These are phyloP conservation scores for Leptodactylus fallax DNA, from an alignment of 2,797 vertebrate genomes.

Conservation along the genomic window DNA sequence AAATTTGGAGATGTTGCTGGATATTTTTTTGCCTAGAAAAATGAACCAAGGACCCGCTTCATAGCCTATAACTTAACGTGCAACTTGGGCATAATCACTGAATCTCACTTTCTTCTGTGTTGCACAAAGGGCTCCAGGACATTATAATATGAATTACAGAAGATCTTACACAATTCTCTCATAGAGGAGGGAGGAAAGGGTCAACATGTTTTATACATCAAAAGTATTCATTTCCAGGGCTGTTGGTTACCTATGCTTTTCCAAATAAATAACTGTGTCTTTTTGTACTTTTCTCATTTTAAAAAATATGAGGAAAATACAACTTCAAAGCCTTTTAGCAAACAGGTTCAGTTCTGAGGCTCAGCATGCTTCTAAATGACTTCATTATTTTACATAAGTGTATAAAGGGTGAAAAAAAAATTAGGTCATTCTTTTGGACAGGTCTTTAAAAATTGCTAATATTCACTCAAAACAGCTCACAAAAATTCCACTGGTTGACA, in stretches of 20 bases:
- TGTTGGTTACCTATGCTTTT: not conserved
- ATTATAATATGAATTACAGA: not conserved
- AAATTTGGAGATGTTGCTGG: too few species aligned
- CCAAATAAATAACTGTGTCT: not conserved
- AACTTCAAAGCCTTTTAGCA: not conserved
- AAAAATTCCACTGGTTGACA: conserved; percentile 23
- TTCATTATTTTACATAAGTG: conserved; percentile 47
- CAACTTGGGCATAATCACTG: not conserved
- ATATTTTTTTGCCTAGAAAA: too few species aligned
- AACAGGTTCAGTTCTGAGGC: not conserved
- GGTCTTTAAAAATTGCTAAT: conserved; percentile 33
- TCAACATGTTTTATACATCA: not conserved
- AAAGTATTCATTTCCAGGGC: not conserved
- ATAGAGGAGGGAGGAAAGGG: not conserved
- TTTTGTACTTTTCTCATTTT: not conserved
- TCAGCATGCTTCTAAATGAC: conserved; percentile 51
- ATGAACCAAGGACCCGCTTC: too few species aligned
- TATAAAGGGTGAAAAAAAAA: conserved; percentile 54
- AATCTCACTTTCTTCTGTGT: not conserved
- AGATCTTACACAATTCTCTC: not conserved
- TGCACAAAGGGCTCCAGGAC: not conserved
- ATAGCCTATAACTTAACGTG: too few species aligned
- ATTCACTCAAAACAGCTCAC: not conserved
- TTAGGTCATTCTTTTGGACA: conserved; percentile 35
- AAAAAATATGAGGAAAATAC: not conserved